A percentile compares a stretch with the other conserved stretches of the same genome.
Conservation (phyloP, 2,113 vertebrate species). For the Nothocercus julius region DNA sequence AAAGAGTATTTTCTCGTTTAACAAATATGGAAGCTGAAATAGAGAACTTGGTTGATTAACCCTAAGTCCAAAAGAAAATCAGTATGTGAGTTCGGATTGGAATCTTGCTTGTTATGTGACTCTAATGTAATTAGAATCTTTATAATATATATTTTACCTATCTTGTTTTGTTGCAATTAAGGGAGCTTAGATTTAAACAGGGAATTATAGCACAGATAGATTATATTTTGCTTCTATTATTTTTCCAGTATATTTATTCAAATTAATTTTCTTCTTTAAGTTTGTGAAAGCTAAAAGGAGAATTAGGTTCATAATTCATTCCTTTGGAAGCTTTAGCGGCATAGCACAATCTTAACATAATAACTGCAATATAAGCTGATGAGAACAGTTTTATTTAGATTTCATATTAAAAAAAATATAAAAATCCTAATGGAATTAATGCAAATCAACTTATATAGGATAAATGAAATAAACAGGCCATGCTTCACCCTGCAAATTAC, state of each 20-base stretch:
- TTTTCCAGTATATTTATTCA: neutral
- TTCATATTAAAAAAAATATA: neutral
- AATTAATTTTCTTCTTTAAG: neutral
- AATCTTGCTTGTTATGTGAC: neutral
- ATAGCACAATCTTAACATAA: neutral
- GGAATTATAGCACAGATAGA: neutral
- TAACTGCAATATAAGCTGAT: neutral
- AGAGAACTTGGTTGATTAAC: neutral
- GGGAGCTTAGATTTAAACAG: neutral
- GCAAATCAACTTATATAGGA: neutral
- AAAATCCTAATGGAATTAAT: neutral
- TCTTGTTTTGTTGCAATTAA: neutral
- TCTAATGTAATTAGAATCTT: neutral
- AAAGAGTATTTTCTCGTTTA: neutral
- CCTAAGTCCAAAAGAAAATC: neutral
- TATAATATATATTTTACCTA: neutral
- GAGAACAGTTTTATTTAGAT: neutral
- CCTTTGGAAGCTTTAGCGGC: neutral
- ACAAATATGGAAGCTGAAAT: neutral
- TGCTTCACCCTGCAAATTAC: neutral
- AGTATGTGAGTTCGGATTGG: neutral
- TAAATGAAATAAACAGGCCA: neutral
- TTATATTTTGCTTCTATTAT: neutral
- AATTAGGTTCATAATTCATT: neutral
- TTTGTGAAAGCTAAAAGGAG: neutral